Base-by-base conservation (phyloP, 2,888 invertebrate genomes). In the Acanthopleura granulata region DNA sequence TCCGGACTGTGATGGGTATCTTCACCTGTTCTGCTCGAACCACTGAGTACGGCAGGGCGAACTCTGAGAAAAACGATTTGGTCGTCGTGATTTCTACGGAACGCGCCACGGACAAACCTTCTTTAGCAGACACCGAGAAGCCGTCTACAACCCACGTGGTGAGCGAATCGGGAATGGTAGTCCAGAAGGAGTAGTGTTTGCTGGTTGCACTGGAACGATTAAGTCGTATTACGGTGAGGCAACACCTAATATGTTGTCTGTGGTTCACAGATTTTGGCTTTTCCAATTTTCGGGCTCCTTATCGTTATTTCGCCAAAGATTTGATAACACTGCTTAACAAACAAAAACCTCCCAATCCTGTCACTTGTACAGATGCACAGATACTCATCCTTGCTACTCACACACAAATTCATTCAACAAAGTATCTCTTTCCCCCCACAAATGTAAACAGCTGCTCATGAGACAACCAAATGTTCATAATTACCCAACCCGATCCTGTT, bases 1-100 rank as follows among this genome's bases (percentile, higher is more conserved):
- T 98, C 89, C 95, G 95, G 11, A 97, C 93, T 0, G 95, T 94
- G 16, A 95, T 93, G 49, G 97, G 95, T 75, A 97, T 93, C 0
- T 96, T 94, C 74, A 98, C 93, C 3, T 95, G 94, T 92, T 98
- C 98, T 22, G 96, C 97, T 78, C 94, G 93, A 85, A 96, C 94
- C 25, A 98, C 93, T 0, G 95, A 94, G 83, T 95, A 94, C 0
- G 98, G 98, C 62, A 98, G 91, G 87, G 97, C 95, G 11, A 96
- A 92, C 4, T 94, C 93, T 66, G 97, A 93, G 79, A 95, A 95
- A 87, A 98, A 95, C 22, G 94, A 94, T 81, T 95, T 94, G 89
- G 94, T 94, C 0, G 96, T 95, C 92, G 94, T 93, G 69, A 93
- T 91, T 83, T 93, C 92, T 0, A 93, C 92, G 0, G 93, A 91